Conservation (phyloP, 2,888 invertebrate genomes). For the Candidula unifasciata region DNA sequence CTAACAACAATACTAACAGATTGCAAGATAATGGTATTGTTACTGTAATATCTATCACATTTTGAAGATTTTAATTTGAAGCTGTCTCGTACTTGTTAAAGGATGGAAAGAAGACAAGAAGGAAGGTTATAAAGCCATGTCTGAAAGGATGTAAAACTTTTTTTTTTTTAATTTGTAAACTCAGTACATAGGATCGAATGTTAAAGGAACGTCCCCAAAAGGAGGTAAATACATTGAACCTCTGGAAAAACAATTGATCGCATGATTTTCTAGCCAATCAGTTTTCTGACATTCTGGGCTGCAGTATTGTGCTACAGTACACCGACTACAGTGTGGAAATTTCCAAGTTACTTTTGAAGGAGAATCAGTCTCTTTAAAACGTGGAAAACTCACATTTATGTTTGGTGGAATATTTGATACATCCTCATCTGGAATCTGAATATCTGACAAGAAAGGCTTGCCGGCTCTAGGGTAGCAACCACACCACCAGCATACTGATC, state of each 20-base stretch:
- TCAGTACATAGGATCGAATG: background rate
- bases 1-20: too few relatives aligned
- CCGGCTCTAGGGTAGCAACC: conserved; percentile 22
- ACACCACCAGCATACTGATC: conserved; percentile 42
- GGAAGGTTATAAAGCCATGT: too few relatives aligned
- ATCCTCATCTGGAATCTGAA: too few relatives aligned
- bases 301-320: conserved; percentile 46
- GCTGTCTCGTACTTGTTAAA: too few relatives aligned
- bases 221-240: conserved; percentile 37
- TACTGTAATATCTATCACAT: too few relatives aligned
- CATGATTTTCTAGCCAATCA: conserved; percentile 31
- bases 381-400: background rate
- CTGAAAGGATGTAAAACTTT: too few relatives aligned
- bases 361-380: background rate
- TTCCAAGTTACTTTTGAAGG: conserved; percentile 22
- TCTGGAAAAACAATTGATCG: conserved; percentile 21
- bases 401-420: too few relatives aligned
- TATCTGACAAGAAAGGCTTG: conserved; percentile 11
- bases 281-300: conserved; percentile 13
- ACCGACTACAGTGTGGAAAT: conserved; percentile 30
- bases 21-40: too few relatives aligned
- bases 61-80: too few relatives aligned
- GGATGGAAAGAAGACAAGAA: too few relatives aligned
- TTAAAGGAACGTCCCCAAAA: background rate
- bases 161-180: too few relatives aligned